A percentile compares a stretch with the other conserved stretches of the same genome.
These are phyloP conservation scores for Corydoras maculifer DNA, from an alignment of 2,113 vertebrate genomes.

Conservation along the genomic window DNA sequence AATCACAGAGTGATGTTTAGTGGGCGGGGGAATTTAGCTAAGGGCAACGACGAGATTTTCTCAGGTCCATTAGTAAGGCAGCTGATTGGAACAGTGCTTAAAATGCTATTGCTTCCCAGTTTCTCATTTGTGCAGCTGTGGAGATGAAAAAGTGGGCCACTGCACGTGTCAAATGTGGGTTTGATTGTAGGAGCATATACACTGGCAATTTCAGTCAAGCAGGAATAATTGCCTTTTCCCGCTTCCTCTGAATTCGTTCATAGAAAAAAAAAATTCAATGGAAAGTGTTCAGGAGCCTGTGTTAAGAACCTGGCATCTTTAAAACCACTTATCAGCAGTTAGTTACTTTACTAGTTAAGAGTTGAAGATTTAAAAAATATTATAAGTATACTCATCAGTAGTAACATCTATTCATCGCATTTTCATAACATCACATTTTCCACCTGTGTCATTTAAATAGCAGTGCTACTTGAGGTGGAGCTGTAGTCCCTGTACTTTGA, in stretches of 20 bases:
- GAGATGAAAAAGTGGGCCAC: slow-evolving; percentile 22
- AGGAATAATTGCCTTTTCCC: neutral
- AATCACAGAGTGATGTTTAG: slow-evolving; percentile 16
- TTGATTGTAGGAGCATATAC: slow-evolving; percentile 21
- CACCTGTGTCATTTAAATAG: no score
- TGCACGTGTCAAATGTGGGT: slow-evolving; percentile 22
- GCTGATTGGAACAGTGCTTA: slow-evolving; percentile 1
- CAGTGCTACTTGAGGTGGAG: no score
- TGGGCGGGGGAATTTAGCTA: neutral
- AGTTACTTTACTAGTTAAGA: no score
- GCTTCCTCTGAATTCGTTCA: neutral
- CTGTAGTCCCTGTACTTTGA: no score
- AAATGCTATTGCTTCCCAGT: slow-evolving; percentile 20
- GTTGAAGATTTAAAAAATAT: no score
- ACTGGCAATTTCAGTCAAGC: slow-evolving; percentile 7
- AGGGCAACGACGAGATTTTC: neutral
- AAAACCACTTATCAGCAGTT: no score
- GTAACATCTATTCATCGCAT: no score
- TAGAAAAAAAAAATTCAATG: no score
- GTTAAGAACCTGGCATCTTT: no score
- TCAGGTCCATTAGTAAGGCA: neutral
- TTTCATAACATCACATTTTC: no score
- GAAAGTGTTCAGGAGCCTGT: no score
- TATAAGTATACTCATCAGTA: no score
- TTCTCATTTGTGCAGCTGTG: slow-evolving; percentile 17